Percentiles rank a stretch among this genome's conserved stretches.
Conservation (phyloP, 2,888 invertebrate genomes). For the Apocheima hispidaria region DNA sequence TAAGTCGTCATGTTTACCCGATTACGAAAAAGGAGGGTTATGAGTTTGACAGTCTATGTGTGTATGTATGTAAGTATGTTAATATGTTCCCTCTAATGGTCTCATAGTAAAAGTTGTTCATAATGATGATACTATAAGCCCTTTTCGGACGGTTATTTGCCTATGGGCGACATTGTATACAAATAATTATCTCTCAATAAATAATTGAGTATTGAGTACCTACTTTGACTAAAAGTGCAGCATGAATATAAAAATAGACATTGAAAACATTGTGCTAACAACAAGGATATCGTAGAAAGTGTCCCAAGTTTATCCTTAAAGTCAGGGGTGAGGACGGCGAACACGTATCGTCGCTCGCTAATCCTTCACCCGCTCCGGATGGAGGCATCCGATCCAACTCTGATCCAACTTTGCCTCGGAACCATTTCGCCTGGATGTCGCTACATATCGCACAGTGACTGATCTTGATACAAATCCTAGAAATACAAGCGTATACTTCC, state of each 20-base stretch:
- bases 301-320: constrained; percentile 62
- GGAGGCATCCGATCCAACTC: constrained; percentile 49
- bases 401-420: constrained; percentile 60
- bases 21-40: too few relatives aligned
- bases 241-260: constrained; percentile 11
- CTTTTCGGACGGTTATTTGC: too few relatives aligned
- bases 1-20: too few relatives aligned
- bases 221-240: constrained; percentile 1
- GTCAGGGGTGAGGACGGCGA: constrained; percentile 66
- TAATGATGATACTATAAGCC: too few relatives aligned
- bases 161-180: too few relatives aligned
- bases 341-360: constrained; percentile 67
- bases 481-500: background rate
- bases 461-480: background rate
- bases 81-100: too few relatives aligned
- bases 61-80: too few relatives aligned
- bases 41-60: too few relatives aligned
- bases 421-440: constrained; percentile 47
- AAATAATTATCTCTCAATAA: background rate
- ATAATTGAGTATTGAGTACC: background rate
- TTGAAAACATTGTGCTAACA: constrained; percentile 44
- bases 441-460: constrained; percentile 7
- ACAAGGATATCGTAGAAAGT: constrained; percentile 52
- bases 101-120: too few relatives aligned
- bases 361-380: constrained; percentile 63